phyloP scores from a whole-genome alignment of 2,888 invertebrate genomes.

The Macrophya alboannulata region DNA sequence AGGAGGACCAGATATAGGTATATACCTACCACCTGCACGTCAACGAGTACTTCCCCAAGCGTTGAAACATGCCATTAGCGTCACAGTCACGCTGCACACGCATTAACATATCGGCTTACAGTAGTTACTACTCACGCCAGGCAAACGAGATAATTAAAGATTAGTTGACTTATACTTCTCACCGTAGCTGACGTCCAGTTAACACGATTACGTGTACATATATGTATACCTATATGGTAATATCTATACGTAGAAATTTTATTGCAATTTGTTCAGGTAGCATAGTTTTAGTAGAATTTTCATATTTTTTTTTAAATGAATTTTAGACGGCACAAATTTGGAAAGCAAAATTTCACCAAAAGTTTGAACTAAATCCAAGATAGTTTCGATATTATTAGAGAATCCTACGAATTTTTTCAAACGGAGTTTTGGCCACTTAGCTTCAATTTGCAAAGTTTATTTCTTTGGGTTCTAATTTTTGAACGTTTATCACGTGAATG shows the following conservation, averaged over 20 bases:
- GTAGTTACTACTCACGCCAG: slow-evolving; percentile 38
- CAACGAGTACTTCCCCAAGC: slow-evolving; percentile 24
- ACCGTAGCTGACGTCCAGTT: slow-evolving; percentile 16
- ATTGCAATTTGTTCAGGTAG: not conserved
- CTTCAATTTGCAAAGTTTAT: too few relatives aligned
- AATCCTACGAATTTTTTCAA: too few relatives aligned
- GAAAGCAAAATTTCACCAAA: too few relatives aligned
- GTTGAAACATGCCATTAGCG: slow-evolving; percentile 53
- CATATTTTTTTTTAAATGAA: too few relatives aligned
- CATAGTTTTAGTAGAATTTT: not conserved
- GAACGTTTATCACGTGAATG: too few relatives aligned
- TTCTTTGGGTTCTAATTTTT: too few relatives aligned
- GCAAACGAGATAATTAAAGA: slow-evolving; percentile 55
- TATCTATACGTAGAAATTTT: not conserved
- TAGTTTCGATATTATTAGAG: too few relatives aligned
- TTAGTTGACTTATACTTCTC: slow-evolving; percentile 34
- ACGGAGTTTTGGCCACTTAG: too few relatives aligned
- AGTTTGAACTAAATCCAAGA: too few relatives aligned
- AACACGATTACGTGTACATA: slow-evolving; percentile 1
- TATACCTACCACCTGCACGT: slow-evolving; percentile 21
- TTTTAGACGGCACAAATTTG: too few relatives aligned
- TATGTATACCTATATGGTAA: not conserved
- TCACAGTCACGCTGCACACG: slow-evolving; percentile 31
- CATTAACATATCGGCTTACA: slow-evolving; percentile 55
- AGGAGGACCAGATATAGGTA: not conserved